Evolutionary conservation across 1,140 invertebrate species (phyloP).

Genomic region (Polypedilum pembai): DNA sequence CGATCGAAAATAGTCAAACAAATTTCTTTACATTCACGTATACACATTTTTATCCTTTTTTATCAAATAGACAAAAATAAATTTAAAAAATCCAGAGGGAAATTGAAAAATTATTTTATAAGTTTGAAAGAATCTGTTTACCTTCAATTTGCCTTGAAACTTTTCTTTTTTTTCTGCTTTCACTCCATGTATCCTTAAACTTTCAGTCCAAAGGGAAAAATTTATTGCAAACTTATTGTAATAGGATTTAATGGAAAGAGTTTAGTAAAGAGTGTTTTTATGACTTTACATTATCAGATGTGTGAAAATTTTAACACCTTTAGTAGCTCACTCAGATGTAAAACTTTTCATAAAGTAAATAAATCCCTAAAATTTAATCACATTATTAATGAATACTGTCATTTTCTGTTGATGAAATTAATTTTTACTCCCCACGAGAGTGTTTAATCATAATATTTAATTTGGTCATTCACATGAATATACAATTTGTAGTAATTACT

Average conservation of each 20-base stretch:
- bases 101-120: slow-evolving; percentile 11
- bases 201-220: slow-evolving; percentile 7
- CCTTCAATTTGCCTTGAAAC: not conserved
- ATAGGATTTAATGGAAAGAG: slow-evolving; percentile 6
- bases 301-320: too few relatives aligned
- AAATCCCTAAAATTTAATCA: too few relatives aligned
- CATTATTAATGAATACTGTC: too few relatives aligned
- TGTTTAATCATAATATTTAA: too few relatives aligned
- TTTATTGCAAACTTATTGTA: slow-evolving; percentile 14
- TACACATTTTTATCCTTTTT: not conserved
- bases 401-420: too few relatives aligned
- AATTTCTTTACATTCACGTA: slow-evolving; percentile 11
- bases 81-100: slow-evolving; percentile 5
- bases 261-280: slow-evolving; percentile 16
- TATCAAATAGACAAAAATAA: not conserved
- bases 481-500: too few relatives aligned
- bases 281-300: not conserved
- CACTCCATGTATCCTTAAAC: not conserved
- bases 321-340: too few relatives aligned
- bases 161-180: not conserved
- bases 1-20: not conserved
- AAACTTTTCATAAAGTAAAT: too few relatives aligned
- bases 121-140: not conserved
- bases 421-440: too few relatives aligned
- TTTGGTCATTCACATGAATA: too few relatives aligned